Percentiles rank a stretch among this genome's conserved stretches.
These are phyloP conservation scores for Butorides virescens DNA, from an alignment of 2,113 vertebrate genomes.

Conservation along the genomic window DNA sequence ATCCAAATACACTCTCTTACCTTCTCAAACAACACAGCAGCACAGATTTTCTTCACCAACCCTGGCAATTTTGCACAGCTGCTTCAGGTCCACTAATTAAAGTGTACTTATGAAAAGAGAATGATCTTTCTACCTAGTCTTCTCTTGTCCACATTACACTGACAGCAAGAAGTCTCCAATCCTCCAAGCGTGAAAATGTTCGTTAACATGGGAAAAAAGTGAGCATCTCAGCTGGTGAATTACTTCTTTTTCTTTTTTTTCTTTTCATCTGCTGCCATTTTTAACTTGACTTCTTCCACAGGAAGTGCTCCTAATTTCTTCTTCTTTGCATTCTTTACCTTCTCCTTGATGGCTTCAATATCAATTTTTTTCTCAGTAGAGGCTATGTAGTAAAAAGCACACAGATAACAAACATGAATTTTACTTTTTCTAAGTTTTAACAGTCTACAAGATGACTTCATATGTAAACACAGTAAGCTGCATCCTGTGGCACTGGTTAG, in stretches of 20 bases:
- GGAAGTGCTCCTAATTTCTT: conserved; percentile 94
- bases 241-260: conserved; percentile 81
- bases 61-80: background rate
- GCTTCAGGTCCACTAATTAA: background rate
- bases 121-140: background rate
- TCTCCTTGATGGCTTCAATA: conserved; percentile 90
- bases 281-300: conserved; percentile 72
- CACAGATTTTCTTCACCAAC: background rate
- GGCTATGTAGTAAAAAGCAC: conserved; percentile 63
- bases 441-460: background rate
- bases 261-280: conserved; percentile 72
- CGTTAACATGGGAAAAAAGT: background rate
- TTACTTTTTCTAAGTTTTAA: background rate
- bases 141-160: background rate
- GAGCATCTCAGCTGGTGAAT: background rate
- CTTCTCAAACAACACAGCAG: background rate
- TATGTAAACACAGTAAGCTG: background rate
- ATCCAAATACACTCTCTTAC: background rate
- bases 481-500: background rate
- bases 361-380: conserved; percentile 86
- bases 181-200: background rate
- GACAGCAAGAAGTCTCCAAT: background rate
- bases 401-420: background rate
- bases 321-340: conserved; percentile 90
- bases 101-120: background rate